Conservation (phyloP, 2,888 invertebrate genomes). For the Cephalotes varians region DNA sequence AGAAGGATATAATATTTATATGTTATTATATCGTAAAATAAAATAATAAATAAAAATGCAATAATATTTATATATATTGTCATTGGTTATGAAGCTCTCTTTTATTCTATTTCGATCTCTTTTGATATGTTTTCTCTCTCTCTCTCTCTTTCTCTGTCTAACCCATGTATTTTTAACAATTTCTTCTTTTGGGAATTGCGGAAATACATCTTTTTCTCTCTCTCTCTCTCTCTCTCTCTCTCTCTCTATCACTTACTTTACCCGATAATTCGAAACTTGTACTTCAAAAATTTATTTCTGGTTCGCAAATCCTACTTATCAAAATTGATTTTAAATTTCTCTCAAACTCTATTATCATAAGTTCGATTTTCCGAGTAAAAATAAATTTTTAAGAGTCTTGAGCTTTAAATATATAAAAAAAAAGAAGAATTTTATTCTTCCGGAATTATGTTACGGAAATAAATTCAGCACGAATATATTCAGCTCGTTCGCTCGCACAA, state of each 20-base stretch:
- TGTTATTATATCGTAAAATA: neutral
- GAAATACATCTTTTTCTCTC: too few relatives aligned
- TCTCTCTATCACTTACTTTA: neutral
- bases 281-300: neutral
- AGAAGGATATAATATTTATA: neutral
- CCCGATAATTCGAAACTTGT: neutral
- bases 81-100: neutral
- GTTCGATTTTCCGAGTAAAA: neutral
- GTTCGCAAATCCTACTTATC: neutral
- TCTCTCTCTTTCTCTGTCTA: too few relatives aligned
- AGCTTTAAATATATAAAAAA: neutral
- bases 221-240: too few relatives aligned
- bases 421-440: neutral
- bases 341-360: neutral
- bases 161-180: neutral
- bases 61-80: neutral
- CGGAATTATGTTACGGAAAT: neutral
- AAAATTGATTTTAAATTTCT: conserved; percentile 5
- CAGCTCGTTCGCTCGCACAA: neutral
- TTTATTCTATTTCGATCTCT: neutral
- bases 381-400: neutral
- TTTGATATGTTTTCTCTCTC: neutral
- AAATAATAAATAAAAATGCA: conserved; percentile 9
- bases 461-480: neutral
- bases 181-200: neutral